A percentile compares a stretch with the other conserved stretches of the same genome.
Conservation (phyloP, 2,888 invertebrate species). For the Cryptocheilus praepositus region DNA sequence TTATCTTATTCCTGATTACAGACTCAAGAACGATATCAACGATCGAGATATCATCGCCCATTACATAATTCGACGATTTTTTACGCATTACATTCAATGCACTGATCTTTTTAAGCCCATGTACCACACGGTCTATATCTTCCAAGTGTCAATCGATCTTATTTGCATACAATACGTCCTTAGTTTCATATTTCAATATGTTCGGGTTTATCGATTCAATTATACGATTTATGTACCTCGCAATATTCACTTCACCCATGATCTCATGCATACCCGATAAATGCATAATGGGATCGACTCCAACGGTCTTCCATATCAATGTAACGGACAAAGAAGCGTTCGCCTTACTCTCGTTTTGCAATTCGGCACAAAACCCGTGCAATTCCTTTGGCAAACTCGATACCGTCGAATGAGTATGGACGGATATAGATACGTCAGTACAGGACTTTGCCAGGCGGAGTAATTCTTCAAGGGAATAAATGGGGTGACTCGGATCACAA, state of each 20-base stretch:
- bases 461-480: conserved; percentile 64
- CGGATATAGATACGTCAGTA: conserved; percentile 50
- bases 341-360: conserved; percentile 15
- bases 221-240: conserved; percentile 69
- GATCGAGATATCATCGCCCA: conserved; percentile 61
- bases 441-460: conserved; percentile 54
- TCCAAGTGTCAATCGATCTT: conserved; percentile 65
- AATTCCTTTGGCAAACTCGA: conserved; percentile 41
- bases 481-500: conserved; percentile 69
- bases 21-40: conserved; percentile 62
- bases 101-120: conserved; percentile 34
- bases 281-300: conserved; percentile 61
- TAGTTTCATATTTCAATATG: conserved; percentile 65
- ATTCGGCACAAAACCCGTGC: conserved; percentile 53
- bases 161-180: conserved; percentile 61
- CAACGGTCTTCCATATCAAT: conserved; percentile 68
- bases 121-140: conserved; percentile 55
- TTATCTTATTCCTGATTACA: conserved; percentile 14
- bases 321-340: conserved; percentile 46
- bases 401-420: conserved; percentile 66
- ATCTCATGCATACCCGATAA: conserved; percentile 54
- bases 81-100: conserved; percentile 29
- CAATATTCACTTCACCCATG: conserved; percentile 68
- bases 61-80: conserved; percentile 52
- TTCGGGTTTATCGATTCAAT: conserved; percentile 59